Evolutionary conservation across 2,797 vertebrate species (phyloP), one percentile per base, ranked within the genome.

Genomic region (Echiichthys vipera): DNA sequence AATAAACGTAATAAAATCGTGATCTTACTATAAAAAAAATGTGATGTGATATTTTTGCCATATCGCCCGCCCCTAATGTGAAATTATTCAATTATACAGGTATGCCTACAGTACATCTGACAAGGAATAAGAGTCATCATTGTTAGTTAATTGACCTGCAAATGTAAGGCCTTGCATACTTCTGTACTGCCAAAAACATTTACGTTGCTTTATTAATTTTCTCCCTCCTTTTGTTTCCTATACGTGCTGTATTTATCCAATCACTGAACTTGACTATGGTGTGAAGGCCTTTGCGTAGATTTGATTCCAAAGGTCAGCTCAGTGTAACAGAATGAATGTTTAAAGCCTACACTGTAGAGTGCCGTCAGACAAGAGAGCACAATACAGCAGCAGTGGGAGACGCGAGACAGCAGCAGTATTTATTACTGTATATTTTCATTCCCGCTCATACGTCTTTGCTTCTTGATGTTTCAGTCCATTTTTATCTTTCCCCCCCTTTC

Each of bases 341-440:
- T 50, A 76, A 78, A 81, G 68, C 29, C 50, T 17, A 6, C 55
- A 71, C 69, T 49, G 51, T 27, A 25, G 10, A 54, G 50, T 47
- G 56, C 30, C 72, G 47, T 79, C 55, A 73, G 68, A 70, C 63
- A 63, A 55, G 49, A 65, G 56, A 78, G 42, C n/a, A 32, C 51
- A 43, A 76, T 45, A 66, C 78, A 84, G 54, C 68, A 67, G 50
- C 71, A 47, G 42, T 51, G 58, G 61, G 66, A 84, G 65, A 80
- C 32, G 7, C 13, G 7, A 80, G 65, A 56, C 68, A 80, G 46
- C 71, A 68, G 55, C 43, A 58, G 39, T 58, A 81, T 77, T 85
- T 87, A 83, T 80, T 78, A 78, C 69, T 75, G 75, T 63, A 81
- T 63, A 67, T 84, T 85, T 67, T 77, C 59, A 70, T 59, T 72